phyloP scores from a whole-genome alignment of 2,888 invertebrate species.

The Sarcophaga carnaria region DNA sequence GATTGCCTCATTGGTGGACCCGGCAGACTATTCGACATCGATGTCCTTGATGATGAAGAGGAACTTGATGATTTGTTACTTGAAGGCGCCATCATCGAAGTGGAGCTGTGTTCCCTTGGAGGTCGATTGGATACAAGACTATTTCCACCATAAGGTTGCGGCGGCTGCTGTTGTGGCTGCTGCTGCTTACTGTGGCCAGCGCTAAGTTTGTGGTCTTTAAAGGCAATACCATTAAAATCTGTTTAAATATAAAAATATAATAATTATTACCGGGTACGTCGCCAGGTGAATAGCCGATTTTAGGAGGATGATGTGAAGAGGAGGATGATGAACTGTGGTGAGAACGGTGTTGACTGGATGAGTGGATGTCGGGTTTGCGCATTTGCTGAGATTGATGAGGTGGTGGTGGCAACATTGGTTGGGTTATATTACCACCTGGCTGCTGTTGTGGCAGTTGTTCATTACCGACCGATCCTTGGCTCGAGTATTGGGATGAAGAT shows the following conservation, averaged over 20 bases:
- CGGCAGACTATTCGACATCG: conserved; percentile 47
- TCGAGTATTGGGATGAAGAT: conserved; percentile 62
- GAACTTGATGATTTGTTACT: conserved; percentile 63
- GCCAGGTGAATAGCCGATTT: conserved; percentile 76
- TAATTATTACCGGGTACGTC: conserved; percentile 76
- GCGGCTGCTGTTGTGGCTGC: conserved; percentile 70
- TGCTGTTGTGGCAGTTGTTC: conserved; percentile 48
- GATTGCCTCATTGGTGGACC: conserved; percentile 70
- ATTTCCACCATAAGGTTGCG: conserved; percentile 71
- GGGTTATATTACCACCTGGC: conserved; percentile 45
- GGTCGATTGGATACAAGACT: conserved; percentile 71
- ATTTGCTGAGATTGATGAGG: conserved; percentile 74
- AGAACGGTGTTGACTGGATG: conserved; percentile 78
- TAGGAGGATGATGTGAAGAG: conserved; percentile 70
- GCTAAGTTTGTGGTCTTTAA: conserved; percentile 76
- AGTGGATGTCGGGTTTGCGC: conserved; percentile 76
- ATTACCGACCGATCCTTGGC: conserved; percentile 61
- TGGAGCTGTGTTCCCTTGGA: conserved; percentile 73
- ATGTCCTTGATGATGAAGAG: conserved; percentile 71
- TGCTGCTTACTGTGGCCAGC: conserved; percentile 64
- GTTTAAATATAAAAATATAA: conserved; percentile 40
- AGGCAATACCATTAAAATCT: conserved; percentile 54
- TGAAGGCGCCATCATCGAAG: conserved; percentile 69
- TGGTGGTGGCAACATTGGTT: conserved; percentile 76
- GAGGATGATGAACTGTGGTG: conserved; percentile 77